Evolutionary conservation across 2,113 vertebrate genomes (phyloP), one percentile per base, ranked within the genome.

Genomic region (Nibea albiflora): DNA sequence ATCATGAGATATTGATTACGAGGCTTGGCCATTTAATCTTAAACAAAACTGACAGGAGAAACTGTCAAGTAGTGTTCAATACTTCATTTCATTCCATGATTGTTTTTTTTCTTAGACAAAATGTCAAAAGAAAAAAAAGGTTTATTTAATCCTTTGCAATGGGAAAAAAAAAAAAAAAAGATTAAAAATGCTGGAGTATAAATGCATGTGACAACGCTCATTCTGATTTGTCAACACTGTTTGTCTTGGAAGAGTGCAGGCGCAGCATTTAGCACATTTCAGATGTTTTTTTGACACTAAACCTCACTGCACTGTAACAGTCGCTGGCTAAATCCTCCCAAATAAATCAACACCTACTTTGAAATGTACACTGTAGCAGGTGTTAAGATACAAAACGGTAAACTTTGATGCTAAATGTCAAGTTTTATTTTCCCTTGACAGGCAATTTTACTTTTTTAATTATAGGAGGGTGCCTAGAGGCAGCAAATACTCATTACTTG

Each of bases 401-500:
- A 81, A 87, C 86, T 90, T 73, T 78, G 76, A 85, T 73, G 76
- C 78, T 53, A 85, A 79, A 89, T 86, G 88, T 85, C 86, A 90
- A 86, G 44, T 92, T 89, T 86, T 80, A 88, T 85, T 83, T 86
- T 86, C 84, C 81, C 85, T 64, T 80, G 84, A 87, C 66, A 63
- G 80, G 56, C 66, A 70, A 70, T 85, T 87, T 84, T 69, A 80
- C 73, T 76, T 91, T 88, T 90, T 81, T 91, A 89, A 92, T 91
- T 90, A 92, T 68, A 84, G 71, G 50, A 76, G n/a, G 46, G 53
- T 81, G 90, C 90, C 90, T 60, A 28, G 71, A 84, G 90, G 85
- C 89, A 54, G 76, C 65, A 86, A 88, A 90, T 76, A 83, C 87
- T 92, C 88, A 90, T 89, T 89, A 90, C 83, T 86, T 85, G 86